Evolutionary conservation across 2,113 vertebrate species (phyloP).

Genomic region (Larimichthys polyactis): DNA sequence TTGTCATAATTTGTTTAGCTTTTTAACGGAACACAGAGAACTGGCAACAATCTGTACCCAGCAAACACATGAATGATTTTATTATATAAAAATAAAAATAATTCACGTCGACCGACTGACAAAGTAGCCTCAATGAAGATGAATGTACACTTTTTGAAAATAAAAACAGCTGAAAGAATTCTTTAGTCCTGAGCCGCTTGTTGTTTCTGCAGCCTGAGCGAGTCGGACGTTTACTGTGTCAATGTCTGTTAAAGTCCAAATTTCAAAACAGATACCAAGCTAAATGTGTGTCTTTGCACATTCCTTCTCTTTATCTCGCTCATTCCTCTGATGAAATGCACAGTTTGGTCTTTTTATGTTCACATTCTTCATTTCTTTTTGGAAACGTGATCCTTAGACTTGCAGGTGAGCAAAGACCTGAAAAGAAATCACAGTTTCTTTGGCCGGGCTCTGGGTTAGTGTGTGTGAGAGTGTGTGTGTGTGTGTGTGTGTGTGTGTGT

Average conservation of each 20-base stretch:
- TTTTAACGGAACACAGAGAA: conserved; percentile 19
- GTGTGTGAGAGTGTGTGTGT: background rate
- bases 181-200: background rate
- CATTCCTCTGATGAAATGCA: background rate
- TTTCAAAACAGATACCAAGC: background rate
- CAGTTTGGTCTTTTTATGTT: conserved; percentile 4
- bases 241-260: background rate
- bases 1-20: conserved; percentile 23
- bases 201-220: background rate
- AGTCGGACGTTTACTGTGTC: background rate
- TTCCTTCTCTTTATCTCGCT: background rate
- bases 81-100: background rate
- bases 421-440: background rate
- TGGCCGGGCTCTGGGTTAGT: background rate
- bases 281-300: background rate
- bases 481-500: background rate
- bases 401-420: background rate
- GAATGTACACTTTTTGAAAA: background rate
- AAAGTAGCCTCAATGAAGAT: background rate
- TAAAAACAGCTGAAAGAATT: background rate
- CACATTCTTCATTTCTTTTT: background rate
- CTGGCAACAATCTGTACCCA: background rate
- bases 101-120: background rate
- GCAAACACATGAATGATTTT: conserved; percentile 17
- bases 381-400: background rate